A percentile compares a stretch with the other conserved stretches of the same genome.
Conservation (phyloP, 1,140 invertebrate species). For the Adoxophyes honmai region DNA sequence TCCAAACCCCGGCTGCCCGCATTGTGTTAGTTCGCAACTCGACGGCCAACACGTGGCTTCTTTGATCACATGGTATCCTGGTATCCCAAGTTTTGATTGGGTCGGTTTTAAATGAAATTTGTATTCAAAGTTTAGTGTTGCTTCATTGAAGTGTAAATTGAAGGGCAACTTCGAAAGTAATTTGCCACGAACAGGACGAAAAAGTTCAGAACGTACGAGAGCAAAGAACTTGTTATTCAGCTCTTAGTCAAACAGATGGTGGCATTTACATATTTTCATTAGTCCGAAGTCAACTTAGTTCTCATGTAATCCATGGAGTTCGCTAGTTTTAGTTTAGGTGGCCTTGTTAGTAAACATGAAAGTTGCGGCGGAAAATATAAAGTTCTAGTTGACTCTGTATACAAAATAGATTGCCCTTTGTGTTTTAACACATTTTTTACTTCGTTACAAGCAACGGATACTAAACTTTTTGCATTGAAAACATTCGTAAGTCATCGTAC, state of each 20-base stretch:
- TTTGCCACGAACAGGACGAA: slow-evolving; percentile 18
- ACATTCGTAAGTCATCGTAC: too few species aligned
- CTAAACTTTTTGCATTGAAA: too few species aligned
- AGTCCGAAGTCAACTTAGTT: neutral
- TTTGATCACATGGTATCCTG: slow-evolving; percentile 17
- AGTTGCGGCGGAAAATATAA: neutral
- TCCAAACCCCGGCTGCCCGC: too few species aligned
- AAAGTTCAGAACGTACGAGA: slow-evolving; percentile 18
- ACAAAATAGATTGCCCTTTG: too few species aligned
- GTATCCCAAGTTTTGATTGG: slow-evolving; percentile 43
- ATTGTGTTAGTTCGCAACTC: too few species aligned
- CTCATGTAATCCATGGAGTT: neutral
- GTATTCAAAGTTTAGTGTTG: slow-evolving; percentile 40
- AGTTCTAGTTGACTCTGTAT: too few species aligned
- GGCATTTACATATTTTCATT: slow-evolving; percentile 16
- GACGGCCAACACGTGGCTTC: neutral
- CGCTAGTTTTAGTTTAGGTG: neutral
- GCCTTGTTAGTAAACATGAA: slow-evolving; percentile 7
- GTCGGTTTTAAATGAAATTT: slow-evolving; percentile 43
- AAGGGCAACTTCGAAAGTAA: slow-evolving; percentile 38
- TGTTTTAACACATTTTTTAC: too few species aligned
- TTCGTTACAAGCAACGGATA: too few species aligned
- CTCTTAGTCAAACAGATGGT: slow-evolving; percentile 13
- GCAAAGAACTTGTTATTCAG: slow-evolving; percentile 6
- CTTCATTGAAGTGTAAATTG: slow-evolving; percentile 51